phyloP scores from a whole-genome alignment of 2,888 invertebrate species.

The Ganaspis brasiliensis region DNA sequence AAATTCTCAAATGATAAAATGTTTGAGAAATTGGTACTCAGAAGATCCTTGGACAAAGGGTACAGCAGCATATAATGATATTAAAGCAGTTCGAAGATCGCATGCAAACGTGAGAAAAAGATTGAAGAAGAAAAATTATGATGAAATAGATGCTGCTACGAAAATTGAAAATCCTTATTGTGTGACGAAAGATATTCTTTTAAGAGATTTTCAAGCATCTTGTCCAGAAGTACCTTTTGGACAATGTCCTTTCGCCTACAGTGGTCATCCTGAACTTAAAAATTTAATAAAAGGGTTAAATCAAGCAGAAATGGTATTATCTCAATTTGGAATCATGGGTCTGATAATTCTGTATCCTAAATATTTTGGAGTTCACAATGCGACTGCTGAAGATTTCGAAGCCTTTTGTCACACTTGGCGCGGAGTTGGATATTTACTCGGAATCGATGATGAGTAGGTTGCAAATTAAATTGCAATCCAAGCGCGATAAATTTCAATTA shows the following conservation, averaged over 20 bases:
- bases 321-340: conserved; percentile 82
- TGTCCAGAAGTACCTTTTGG: conserved; percentile 62
- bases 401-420: conserved; percentile 83
- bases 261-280: neutral
- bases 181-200: conserved; percentile 54
- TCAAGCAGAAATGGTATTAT: conserved; percentile 82
- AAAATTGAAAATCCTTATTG: conserved; percentile 65
- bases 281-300: conserved; percentile 70
- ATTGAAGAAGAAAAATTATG: conserved; percentile 61
- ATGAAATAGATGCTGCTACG: conserved; percentile 62
- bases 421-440: conserved; percentile 81
- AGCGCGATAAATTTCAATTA: conserved; percentile 73
- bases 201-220: conserved; percentile 64
- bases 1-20: conserved; percentile 80
- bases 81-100: conserved; percentile 79
- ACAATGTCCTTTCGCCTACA: conserved; percentile 64
- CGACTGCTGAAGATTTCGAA: conserved; percentile 80
- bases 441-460: conserved; percentile 77
- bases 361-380: conserved; percentile 76
- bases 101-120: conserved; percentile 76
- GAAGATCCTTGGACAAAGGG: conserved; percentile 81
- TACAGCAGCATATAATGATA: conserved; percentile 79
- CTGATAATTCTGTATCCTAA: conserved; percentile 80
- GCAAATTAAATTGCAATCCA: conserved; percentile 78
- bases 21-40: conserved; percentile 81